Conservation (phyloP, 2,113 vertebrate genomes). For the Malurus cyaneus region DNA sequence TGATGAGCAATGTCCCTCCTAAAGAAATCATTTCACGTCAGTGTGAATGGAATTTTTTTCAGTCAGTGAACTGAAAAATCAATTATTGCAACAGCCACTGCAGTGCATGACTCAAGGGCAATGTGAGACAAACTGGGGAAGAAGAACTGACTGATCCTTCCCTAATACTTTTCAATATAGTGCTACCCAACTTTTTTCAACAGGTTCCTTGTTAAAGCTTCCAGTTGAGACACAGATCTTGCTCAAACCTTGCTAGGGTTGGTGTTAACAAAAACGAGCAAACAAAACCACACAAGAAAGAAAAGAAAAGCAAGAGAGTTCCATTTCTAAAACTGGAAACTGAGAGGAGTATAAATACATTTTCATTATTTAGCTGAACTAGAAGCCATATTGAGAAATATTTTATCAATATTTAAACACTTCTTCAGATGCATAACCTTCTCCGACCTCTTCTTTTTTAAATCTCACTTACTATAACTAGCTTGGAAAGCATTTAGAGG, state of each 20-base stretch:
- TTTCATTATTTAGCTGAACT: not conserved
- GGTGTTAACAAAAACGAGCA: not conserved
- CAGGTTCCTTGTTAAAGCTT: not conserved
- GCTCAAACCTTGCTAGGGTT: not conserved
- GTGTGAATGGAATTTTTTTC: slow-evolving; percentile 43
- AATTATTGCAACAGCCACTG: slow-evolving; percentile 27
- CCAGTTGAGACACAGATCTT: not conserved
- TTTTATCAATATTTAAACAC: not conserved
- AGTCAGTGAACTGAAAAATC: slow-evolving; percentile 59
- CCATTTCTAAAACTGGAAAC: not conserved
- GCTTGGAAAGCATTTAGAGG: not conserved
- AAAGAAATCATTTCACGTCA: slow-evolving; percentile 27
- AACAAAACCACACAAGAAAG: not conserved
- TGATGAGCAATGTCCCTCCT: not conserved
- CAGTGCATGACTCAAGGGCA: slow-evolving; percentile 36
- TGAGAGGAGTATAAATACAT: not conserved
- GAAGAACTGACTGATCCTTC: not conserved
- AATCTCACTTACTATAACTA: not conserved
- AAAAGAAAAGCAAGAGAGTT: not conserved
- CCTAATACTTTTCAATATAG: not conserved
- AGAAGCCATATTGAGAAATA: not conserved
- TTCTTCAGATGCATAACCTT: not conserved
- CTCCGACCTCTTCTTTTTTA: not conserved
- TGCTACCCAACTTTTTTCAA: not conserved
- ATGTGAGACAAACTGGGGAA: not conserved